Evolutionary conservation across 2,888 invertebrate species (phyloP), one percentile per base, ranked within the genome.

Genomic region (Autographa gamma): DNA sequence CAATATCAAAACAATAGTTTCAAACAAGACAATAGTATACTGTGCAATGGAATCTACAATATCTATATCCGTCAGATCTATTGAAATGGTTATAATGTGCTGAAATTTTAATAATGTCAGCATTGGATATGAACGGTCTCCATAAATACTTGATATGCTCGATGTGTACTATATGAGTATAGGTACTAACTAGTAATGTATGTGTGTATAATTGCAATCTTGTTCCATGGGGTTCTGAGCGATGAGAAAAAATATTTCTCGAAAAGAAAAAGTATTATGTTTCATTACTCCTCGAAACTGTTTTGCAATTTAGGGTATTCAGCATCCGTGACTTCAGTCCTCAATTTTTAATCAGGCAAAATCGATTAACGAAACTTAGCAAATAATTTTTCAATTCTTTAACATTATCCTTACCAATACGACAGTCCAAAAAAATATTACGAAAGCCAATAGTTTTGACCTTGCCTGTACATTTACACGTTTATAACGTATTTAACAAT

Each of bases 401-500:
- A 9, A 11, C 38, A 38, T 11, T 38, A 11, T 38, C 38, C 38
- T 11, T 38, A 38, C 11, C 38, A 38, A 38, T 11, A 38, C 11
- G 38, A 38, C 38, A 38, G 43, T 43, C 43, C 3, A 8, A n/a
- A n/a, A 7, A n/a, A 48, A n/a, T 16, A n/a, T n/a, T 7, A 48
- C 6, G 5, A 43, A n/a, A 48, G 6, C 25, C n/a, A 66, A 56
- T 19, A 60, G 69, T 80, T 86, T 70, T 76, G 56, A 61, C 0
- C 13, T 0, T 31, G 74, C 80, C 63, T 65, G 73, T 80, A 82
- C 77, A 67, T 71, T 64, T 71, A 68, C 60, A 62, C 81, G 81
- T 86, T 88, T 83, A 87, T 81, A 83, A 78, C 81, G 66, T 74
- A 72, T 80, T 76, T 69, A 77, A 82, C 69, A 79, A 73, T 79